Percentiles rank a stretch among this genome's conserved stretches.
Conservation (phyloP, 1,140 invertebrate genomes). For the Diorhabda elongata region DNA sequence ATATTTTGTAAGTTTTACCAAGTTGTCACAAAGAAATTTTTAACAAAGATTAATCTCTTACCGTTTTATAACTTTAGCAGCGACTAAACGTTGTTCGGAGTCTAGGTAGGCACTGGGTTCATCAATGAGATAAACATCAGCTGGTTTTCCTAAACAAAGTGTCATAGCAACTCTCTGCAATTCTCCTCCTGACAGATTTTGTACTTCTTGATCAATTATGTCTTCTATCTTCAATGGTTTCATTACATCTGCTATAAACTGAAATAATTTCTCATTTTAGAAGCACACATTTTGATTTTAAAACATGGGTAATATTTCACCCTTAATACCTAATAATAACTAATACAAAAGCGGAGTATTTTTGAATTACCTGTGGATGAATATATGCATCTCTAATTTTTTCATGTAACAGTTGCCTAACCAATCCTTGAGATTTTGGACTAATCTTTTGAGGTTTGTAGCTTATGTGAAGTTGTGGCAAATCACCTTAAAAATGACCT, state of each 20-base stretch:
- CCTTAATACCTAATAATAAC: too few species aligned
- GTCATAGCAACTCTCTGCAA: conserved; percentile 95
- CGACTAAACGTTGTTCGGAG: conserved; percentile 99
- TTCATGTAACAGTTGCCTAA: conserved; percentile 87
- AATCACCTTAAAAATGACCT: conserved; percentile 53
- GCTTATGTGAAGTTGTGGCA: conserved; percentile 94
- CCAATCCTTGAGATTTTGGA: conserved; percentile 92
- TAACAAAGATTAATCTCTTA: conserved; percentile 43
- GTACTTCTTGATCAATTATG: conserved; percentile 98
- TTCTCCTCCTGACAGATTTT: conserved; percentile 98
- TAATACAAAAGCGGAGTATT: too few species aligned
- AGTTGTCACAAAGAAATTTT: background rate
- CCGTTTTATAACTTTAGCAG: conserved; percentile 98
- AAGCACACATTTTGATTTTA: too few species aligned
- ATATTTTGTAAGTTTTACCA: background rate
- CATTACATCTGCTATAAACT: conserved; percentile 99
- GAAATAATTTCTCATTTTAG: conserved; percentile 29
- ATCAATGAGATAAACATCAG: conserved; percentile 98
- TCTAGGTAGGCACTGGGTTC: conserved; percentile 99
- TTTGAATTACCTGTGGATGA: conserved; percentile 74
- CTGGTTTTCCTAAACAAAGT: conserved; percentile 95
- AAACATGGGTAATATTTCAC: too few species aligned
- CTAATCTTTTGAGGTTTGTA: conserved; percentile 99
- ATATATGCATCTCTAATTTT: conserved; percentile 96
- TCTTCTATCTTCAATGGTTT: conserved; percentile 97